Base-by-base conservation (phyloP, 2,113 vertebrate species). In the Rhagologus leucostigma region DNA sequence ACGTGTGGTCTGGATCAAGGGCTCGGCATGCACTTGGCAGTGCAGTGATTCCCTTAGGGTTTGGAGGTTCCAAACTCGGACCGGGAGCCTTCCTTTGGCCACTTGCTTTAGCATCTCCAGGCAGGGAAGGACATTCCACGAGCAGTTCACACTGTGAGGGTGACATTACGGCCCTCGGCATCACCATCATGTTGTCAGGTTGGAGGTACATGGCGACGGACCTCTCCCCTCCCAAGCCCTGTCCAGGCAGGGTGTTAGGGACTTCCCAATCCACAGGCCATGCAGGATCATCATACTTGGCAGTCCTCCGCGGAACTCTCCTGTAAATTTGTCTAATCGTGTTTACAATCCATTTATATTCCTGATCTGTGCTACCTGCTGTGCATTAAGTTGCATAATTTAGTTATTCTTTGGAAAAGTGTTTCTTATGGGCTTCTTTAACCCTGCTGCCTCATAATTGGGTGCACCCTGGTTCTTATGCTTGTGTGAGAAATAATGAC, bases 351-450 rank as follows among this genome's bases (percentile, higher is more conserved):
- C 90, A 82, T 93, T 94, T 82, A 78, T 82, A 75, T 82, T 89
- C 81, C 77, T 76, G 78, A 44, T 53, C 78, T 91, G 44, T 1
- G 7, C 92, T 93, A 79, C 90, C 68, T n/a, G 87, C 95, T 94
- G 92, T 82, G 93, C 29, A 22, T 74, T 87, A 90, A 87, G 96
- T 96, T 97, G 85, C 74, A 79, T 93, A 87, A 95, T 94, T 85
- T 71, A 68, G 93, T 95, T 95, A 56, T 67, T 93, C 87, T 87
- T 93, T 76, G 53, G 56, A 44, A 71, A 93, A 93, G 70, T 79
- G 65, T 96, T 97, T 89, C 81, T 94, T 85, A 41, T 21, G 92
- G 81, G 78, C 70, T 87, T 11, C 82, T 96, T 91, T 84, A 94
- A 93, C 85, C 92, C 77, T 5, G 4, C 81, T 94, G 94, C 87